Conservation (phyloP, 1,140 invertebrate species). For the Aricia agestis region DNA sequence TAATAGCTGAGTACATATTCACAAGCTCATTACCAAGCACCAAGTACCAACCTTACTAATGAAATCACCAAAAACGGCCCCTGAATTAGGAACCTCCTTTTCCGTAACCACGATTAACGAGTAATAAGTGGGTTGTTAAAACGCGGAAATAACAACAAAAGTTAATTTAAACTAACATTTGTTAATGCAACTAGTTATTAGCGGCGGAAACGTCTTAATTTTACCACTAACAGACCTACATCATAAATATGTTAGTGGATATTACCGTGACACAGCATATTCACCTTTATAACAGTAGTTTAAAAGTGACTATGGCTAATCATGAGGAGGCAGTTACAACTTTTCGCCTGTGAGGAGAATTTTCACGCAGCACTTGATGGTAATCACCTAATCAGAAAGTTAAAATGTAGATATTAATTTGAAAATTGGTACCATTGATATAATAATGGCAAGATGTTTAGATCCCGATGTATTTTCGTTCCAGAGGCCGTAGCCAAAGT, state of each 20-base stretch:
- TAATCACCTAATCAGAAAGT: neutral
- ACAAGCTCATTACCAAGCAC: too few species aligned
- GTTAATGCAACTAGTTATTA: slow-evolving; percentile 34
- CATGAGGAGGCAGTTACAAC: neutral
- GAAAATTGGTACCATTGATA: neutral
- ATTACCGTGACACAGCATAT: neutral
- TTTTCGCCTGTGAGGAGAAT: neutral
- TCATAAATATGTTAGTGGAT: neutral
- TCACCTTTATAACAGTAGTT: neutral
- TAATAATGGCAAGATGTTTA: neutral
- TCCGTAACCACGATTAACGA: neutral
- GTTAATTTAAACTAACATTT: slow-evolving; percentile 19
- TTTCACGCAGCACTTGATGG: neutral
- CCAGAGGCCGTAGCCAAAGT: too few species aligned
- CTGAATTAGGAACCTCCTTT: neutral
- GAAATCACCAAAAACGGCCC: neutral
- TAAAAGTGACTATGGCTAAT: neutral
- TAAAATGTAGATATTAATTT: neutral
- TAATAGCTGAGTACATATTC: too few species aligned
- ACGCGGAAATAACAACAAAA: slow-evolving; percentile 9
- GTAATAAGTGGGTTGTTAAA: neutral
- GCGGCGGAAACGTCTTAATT: slow-evolving; percentile 38
- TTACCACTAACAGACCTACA: slow-evolving; percentile 32
- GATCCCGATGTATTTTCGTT: neutral
- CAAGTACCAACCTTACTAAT: too few species aligned